Conservation (phyloP, 2,888 invertebrate genomes). For the Hydrotaea diabolus region DNA sequence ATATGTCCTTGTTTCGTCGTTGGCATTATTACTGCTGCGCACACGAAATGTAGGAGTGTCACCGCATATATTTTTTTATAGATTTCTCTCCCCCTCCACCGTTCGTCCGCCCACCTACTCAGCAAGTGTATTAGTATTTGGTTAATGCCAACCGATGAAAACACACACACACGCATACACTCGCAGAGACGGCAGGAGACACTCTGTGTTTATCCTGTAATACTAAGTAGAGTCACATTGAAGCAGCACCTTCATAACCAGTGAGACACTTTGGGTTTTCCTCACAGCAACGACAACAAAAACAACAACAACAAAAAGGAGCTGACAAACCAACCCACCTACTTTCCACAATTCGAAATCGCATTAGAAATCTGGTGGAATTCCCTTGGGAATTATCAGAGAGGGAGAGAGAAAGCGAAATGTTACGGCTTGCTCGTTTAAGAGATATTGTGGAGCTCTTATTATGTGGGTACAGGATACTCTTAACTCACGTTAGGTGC, state of each 20-base stretch:
- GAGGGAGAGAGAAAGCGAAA: background rate
- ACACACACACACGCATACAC: constrained; percentile 19
- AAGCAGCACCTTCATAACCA: constrained; percentile 52
- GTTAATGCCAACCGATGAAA: constrained; percentile 31
- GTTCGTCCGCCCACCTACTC: background rate
- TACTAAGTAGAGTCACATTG: constrained; percentile 51
- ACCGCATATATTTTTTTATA: constrained; percentile 51
- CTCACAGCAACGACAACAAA: background rate
- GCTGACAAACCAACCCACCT: background rate
- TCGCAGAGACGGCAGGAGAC: constrained; percentile 49
- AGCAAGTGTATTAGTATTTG: constrained; percentile 47
- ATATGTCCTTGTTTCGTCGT: constrained; percentile 65
- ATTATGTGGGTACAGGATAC: background rate
- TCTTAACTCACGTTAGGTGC: background rate
- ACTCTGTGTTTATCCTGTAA: constrained; percentile 60
- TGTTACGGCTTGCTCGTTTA: background rate
- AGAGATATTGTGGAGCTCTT: constrained; percentile 47
- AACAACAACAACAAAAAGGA: background rate
- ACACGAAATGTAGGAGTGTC: constrained; percentile 68
- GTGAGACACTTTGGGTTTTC: constrained; percentile 57
- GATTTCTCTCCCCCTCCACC: constrained; percentile 15
- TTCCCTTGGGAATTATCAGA: constrained; percentile 43
- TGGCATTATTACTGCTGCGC: constrained; percentile 66
- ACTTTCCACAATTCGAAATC: constrained; percentile 14
- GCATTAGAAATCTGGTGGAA: constrained; percentile 25